Evolutionary conservation across 2,797 vertebrate genomes (phyloP).

Genomic region (Hydrophis major): DNA sequence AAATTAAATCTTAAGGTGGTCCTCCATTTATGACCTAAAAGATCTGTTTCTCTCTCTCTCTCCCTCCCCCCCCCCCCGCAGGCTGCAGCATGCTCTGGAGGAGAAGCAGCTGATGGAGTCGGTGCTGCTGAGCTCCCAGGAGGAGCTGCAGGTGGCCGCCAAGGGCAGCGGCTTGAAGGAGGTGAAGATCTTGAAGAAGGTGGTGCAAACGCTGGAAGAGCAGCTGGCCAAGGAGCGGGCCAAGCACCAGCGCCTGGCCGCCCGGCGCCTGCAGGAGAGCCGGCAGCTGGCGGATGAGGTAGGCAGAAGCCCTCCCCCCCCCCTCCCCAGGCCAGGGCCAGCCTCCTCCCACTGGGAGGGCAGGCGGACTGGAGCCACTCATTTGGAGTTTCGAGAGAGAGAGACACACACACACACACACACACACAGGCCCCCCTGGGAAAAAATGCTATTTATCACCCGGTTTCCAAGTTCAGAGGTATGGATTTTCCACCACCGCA

Average conservation of each 20-base stretch:
- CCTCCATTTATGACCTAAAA: too few species aligned
- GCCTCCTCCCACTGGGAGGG: too few species aligned
- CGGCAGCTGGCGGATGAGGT: constrained; percentile 83
- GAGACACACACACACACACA: too few species aligned
- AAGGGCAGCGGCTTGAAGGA: constrained; percentile 66
- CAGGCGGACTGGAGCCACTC: too few species aligned
- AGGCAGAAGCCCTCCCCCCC: background rate
- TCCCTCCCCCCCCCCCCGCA: constrained; percentile 25
- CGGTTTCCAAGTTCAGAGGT: background rate
- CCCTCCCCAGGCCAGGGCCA: accelerated
- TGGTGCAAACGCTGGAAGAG: constrained; percentile 79
- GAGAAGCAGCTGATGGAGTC: constrained; percentile 82
- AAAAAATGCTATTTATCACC: background rate
- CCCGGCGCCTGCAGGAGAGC: constrained; percentile 82
- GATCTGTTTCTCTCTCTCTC: too few species aligned
- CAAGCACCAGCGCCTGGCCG: constrained; percentile 73
- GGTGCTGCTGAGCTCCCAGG: constrained; percentile 74
- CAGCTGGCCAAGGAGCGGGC: constrained; percentile 84
- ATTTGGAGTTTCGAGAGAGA: too few species aligned
- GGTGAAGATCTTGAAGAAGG: constrained; percentile 73
- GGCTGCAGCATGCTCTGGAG: constrained; percentile 75
- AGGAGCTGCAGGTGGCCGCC: constrained; percentile 57
- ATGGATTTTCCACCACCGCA: background rate
- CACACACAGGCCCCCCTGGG: too few species aligned
- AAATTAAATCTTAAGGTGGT: too few species aligned